These are phyloP conservation scores for Ptychochromis oligacanthus DNA, from an alignment of 2,113 vertebrate genomes.

Conservation along the genomic window DNA sequence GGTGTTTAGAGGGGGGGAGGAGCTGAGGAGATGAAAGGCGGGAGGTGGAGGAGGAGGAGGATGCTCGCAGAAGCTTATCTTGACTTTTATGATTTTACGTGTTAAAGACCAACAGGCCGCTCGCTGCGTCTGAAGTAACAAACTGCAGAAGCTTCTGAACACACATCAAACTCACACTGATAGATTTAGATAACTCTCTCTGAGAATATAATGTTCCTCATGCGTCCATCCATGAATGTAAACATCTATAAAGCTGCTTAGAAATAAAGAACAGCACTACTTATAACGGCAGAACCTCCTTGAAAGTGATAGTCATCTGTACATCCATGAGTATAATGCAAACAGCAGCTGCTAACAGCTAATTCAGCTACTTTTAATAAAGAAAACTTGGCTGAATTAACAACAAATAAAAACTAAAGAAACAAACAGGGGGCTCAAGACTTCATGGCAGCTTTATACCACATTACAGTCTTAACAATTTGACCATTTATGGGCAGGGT, in stretches of 20 bases:
- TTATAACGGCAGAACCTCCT: background rate
- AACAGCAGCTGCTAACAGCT: background rate
- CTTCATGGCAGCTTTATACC: too few species aligned
- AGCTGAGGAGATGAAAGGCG: constrained; percentile 16
- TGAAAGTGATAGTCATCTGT: too few species aligned
- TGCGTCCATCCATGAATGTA: background rate
- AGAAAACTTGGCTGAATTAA: background rate
- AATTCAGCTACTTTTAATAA: background rate
- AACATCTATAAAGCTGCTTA: background rate
- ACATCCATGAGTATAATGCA: background rate
- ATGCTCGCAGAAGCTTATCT: constrained; percentile 35
- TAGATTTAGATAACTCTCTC: accelerated
- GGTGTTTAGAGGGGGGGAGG: background rate
- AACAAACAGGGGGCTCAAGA: too few species aligned
- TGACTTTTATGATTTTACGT: background rate
- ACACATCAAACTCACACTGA: background rate
- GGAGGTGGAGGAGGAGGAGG: constrained; percentile 11
- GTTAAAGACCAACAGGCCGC: background rate
- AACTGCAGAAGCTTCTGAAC: background rate
- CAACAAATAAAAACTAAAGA: too few species aligned
- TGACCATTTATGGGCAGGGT: background rate
- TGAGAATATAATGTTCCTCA: background rate
- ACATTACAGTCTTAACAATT: too few species aligned
- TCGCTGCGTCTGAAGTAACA: background rate
- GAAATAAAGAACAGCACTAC: background rate